Evolutionary conservation across 2,113 vertebrate species (phyloP), one percentile per base, ranked within the genome.

Genomic region (Cyprinodon tularosa): DNA sequence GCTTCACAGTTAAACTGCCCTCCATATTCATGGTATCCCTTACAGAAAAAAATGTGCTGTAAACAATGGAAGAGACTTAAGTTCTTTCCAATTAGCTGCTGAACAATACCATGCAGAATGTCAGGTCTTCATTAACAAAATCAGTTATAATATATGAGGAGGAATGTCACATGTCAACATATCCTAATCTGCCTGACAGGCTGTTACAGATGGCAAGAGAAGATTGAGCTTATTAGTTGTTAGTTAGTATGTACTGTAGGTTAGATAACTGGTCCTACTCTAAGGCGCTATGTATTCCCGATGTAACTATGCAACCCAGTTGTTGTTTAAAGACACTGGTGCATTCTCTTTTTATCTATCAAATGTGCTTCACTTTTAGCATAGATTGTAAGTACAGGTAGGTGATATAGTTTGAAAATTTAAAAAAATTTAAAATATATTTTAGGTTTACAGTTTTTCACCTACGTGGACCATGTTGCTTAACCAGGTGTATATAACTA

Each of bases 131-230:
- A 68, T 45, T 0, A 22, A 62, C 68, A 77, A 47, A 53, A 44
- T 78, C 22, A 20, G 62, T 72, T 67, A 50, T 47, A 77, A 74
- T 29, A 60, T 60, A 74, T 40, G 48, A 64, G 69, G 14, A 53
- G 29, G 66, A 74, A 36, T 60, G 10, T 63, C 68, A n/a, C 57
- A 42, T 22, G 42, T 40, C 12, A 57, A 15, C 9, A 80, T 59
- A 72, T 78, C 37, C 17, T n/a, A 72, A 13, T 68, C 62, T 48
- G 12, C n/a, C 10, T 61, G 62, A 47, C 48, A 73, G n/a, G 45
- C 60, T 11, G 40, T 12, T 36, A 37, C 71, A 57, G 71, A 53
- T 44, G 71, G n/a, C 66, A 53, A 39, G 50, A 72, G 45, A 62
- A 47, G 84, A 72, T 59, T 57, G 37, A 62, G 13, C 59, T 68